Conservation (phyloP, 64 coral and sea anemone genomes). For the Porites australiensis region DNA sequence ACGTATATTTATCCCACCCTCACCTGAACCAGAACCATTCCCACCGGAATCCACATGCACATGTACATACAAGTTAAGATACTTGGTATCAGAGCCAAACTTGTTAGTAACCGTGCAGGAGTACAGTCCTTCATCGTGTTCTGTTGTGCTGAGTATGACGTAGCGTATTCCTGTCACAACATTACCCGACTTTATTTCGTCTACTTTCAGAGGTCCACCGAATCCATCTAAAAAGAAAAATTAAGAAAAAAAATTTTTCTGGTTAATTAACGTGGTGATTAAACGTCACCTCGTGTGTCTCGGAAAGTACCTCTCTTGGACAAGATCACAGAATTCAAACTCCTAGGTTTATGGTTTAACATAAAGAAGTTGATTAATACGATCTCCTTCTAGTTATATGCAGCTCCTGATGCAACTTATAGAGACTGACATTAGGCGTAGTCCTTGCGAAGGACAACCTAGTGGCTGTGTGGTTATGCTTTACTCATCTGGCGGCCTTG, state of each 20-base stretch:
- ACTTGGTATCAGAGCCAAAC: constrained; percentile 64
- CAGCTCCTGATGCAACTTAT: too few relatives aligned
- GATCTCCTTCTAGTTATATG: not conserved
- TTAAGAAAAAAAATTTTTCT: not conserved
- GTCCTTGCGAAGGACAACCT: too few relatives aligned
- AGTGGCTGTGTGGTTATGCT: too few relatives aligned
- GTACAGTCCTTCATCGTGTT: constrained; percentile 75
- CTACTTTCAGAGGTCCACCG: constrained; percentile 38
- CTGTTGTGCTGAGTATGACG: constrained; percentile 35
- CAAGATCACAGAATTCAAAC: too few relatives aligned
- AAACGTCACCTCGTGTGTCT: too few relatives aligned
- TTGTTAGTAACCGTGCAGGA: constrained; percentile 61
- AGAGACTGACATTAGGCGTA: too few relatives aligned
- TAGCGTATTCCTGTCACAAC: constrained; percentile 61
- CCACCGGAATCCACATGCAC: constrained; percentile 41
- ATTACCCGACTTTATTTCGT: constrained; percentile 27
- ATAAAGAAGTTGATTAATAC: too few relatives aligned
- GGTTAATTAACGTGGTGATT: not conserved
- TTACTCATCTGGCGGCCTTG: too few relatives aligned
- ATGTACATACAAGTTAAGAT: constrained; percentile 65
- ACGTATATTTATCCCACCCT: not conserved
- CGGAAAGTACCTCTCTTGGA: too few relatives aligned
- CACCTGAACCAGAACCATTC: constrained; percentile 56
- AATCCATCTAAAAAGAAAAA: constrained; percentile 53
- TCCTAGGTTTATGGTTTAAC: too few relatives aligned